These are phyloP conservation scores for Trissolcus japonicus DNA, from an alignment of 2,888 invertebrate species.

Conservation along the genomic window DNA sequence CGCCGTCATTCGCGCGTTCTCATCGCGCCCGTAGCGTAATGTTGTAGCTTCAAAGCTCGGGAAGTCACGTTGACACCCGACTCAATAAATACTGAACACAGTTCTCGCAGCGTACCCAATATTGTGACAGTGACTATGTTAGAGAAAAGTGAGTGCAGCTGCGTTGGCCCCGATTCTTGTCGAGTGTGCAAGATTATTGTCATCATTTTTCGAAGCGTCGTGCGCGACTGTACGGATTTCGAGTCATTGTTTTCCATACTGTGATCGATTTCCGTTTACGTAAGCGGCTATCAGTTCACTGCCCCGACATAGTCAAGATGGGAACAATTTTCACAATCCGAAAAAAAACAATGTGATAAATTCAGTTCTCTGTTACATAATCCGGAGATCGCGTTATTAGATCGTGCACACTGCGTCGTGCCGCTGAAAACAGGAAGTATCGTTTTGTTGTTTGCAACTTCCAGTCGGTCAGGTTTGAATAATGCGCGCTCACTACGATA, in stretches of 20 bases:
- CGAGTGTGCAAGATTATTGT: too few relatives aligned
- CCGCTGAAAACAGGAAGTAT: constrained; percentile 53
- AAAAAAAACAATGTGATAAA: constrained; percentile 33
- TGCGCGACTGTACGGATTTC: neutral
- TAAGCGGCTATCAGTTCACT: constrained; percentile 8
- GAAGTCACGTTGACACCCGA: constrained; percentile 47
- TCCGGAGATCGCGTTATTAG: constrained; percentile 61
- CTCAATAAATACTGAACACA: constrained; percentile 28
- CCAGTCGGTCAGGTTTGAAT: constrained; percentile 41
- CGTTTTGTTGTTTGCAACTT: constrained; percentile 55
- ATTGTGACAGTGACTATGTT: constrained; percentile 65
- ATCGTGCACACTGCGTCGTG: constrained; percentile 53
- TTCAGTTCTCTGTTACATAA: constrained; percentile 60
- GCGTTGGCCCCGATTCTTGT: neutral
- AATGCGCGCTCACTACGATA: neutral
- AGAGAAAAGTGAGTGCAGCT: constrained; percentile 72
- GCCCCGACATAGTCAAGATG: neutral
- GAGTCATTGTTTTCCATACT: neutral
- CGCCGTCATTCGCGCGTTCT: constrained; percentile 61
- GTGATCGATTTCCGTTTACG: constrained; percentile 8
- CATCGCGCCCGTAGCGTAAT: constrained; percentile 51
- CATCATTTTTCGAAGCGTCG: too few relatives aligned
- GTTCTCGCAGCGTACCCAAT: constrained; percentile 32
- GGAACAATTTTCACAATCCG: neutral
- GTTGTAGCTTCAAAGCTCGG: constrained; percentile 47